These are phyloP conservation scores for Caenorhabditis afra DNA, from an alignment of 2,888 invertebrate species.

Conservation along the genomic window DNA sequence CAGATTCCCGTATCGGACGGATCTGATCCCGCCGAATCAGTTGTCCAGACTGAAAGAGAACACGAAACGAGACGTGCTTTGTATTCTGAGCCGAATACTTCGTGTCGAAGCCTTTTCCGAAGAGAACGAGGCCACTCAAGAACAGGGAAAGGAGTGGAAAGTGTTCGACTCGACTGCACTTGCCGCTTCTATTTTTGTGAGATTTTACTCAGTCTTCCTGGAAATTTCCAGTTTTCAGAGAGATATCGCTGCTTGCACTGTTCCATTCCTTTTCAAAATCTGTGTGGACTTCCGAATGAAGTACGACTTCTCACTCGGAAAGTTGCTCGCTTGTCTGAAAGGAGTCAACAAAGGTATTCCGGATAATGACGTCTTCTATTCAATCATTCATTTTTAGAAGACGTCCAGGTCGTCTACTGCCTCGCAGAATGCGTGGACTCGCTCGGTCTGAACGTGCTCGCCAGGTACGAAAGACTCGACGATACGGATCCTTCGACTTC, in stretches of 20 bases:
- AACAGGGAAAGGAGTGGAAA: not conserved
- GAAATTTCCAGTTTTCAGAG: not conserved
- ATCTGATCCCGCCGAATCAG: constrained; percentile 6
- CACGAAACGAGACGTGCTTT: constrained; percentile 17
- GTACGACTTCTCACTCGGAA: constrained; percentile 4
- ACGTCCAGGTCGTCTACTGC: constrained; percentile 10
- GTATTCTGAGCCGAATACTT: constrained; percentile 16
- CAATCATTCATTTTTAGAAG: constrained; percentile 9
- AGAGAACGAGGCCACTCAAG: not conserved
- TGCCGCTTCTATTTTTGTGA: constrained; percentile 1
- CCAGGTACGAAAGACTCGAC: constrained; percentile 13
- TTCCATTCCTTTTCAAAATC: constrained; percentile 32
- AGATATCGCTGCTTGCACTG: constrained; percentile 23
- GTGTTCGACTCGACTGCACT: constrained; percentile 4
- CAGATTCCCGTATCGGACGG: not conserved
- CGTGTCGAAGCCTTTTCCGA: not conserved
- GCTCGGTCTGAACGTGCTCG: constrained; percentile 30
- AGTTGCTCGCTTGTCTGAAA: constrained; percentile 14
- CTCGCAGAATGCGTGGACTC: constrained; percentile 44
- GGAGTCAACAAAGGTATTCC: constrained; percentile 13
- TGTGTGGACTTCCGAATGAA: constrained; percentile 15
- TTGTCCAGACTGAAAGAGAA: constrained; percentile 2
- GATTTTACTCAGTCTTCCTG: too few species aligned
- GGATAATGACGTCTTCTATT: too few species aligned
- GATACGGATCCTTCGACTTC: not conserved